A percentile compares a stretch with the other conserved stretches of the same genome.
These are phyloP conservation scores for Torymus auratus DNA, from an alignment of 2,888 invertebrate species.

Conservation along the genomic window DNA sequence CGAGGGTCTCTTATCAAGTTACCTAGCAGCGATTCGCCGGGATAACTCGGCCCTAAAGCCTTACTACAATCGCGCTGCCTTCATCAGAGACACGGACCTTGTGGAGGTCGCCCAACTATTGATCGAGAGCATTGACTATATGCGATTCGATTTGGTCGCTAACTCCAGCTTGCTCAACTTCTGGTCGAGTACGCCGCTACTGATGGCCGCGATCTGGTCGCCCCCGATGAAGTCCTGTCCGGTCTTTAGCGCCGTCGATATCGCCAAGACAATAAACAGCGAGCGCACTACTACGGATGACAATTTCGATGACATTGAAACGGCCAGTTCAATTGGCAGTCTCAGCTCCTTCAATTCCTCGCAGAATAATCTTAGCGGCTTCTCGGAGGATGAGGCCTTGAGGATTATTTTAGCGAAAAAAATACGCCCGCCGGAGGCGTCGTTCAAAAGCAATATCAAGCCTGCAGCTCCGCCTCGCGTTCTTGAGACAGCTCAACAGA, in stretches of 20 bases:
- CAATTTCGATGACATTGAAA: constrained; percentile 70
- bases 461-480: no score
- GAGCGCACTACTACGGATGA: constrained; percentile 67
- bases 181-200: constrained; percentile 91
- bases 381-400: constrained; percentile 85
- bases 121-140: constrained; percentile 85
- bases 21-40: constrained; percentile 87
- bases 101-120: constrained; percentile 87
- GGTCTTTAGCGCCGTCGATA: constrained; percentile 86
- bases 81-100: constrained; percentile 89
- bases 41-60: constrained; percentile 87
- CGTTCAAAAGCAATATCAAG: background rate
- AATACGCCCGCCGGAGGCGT: background rate
- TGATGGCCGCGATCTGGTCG: constrained; percentile 91
- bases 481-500: no score
- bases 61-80: constrained; percentile 89
- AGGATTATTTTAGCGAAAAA: constrained; percentile 82
- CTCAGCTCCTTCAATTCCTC: constrained; percentile 73
- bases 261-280: constrained; percentile 81
- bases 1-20: constrained; percentile 91
- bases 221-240: constrained; percentile 88
- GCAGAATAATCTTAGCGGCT: constrained; percentile 67
- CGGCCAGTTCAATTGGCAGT: constrained; percentile 73
- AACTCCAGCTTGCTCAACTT: constrained; percentile 89
- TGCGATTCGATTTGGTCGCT: constrained; percentile 77